Evolutionary conservation across 2,113 vertebrate species (phyloP).

Genomic region (Eira barbara): DNA sequence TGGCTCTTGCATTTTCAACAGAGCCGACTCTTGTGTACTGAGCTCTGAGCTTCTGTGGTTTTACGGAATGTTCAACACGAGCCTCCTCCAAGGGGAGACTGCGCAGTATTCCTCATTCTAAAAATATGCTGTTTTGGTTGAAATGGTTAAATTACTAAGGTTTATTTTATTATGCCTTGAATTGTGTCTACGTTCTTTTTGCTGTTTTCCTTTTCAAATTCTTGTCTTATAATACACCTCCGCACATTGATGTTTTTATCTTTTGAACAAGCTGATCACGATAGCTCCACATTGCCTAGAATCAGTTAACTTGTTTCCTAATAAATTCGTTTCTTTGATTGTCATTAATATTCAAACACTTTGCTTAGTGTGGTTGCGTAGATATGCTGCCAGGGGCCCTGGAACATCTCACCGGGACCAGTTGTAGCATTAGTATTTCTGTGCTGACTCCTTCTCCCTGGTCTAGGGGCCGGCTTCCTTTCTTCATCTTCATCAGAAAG

Average conservation of each 20-base stretch:
- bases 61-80: constrained; percentile 50
- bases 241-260: not conserved
- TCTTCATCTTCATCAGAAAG: not conserved
- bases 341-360: constrained; percentile 9
- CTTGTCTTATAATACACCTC: not conserved
- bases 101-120: not conserved
- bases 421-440: not conserved
- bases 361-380: not conserved
- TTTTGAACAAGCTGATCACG: not conserved
- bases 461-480: not conserved
- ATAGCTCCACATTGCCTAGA: not conserved
- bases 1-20: constrained; percentile 54
- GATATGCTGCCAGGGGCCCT: not conserved
- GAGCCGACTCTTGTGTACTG: constrained; percentile 15
- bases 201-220: not conserved
- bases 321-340: constrained; percentile 53
- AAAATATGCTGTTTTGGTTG: constrained; percentile 35
- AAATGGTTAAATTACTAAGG: constrained; percentile 36
- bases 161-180: not conserved
- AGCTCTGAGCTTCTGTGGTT: constrained; percentile 43
- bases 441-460: not conserved
- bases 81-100: not conserved
- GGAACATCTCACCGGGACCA: not conserved
- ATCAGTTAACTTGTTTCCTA: constrained; percentile 22
- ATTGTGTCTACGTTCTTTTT: constrained; percentile 26